Evolutionary conservation across 2,797 vertebrate species (phyloP).

Genomic region (Strix occidentalis): DNA sequence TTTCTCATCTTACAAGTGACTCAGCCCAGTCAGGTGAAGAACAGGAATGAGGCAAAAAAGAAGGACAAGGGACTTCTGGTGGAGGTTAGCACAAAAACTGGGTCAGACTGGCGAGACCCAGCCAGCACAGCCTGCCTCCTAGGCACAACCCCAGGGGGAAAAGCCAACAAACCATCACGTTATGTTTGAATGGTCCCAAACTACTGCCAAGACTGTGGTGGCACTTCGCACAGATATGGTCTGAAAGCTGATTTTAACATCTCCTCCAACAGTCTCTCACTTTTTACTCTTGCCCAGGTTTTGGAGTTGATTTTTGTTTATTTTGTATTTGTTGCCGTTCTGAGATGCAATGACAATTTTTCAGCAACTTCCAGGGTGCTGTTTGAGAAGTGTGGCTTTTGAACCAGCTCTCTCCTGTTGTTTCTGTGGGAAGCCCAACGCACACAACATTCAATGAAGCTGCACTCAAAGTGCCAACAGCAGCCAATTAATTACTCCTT

Average conservation of each 20-base stretch:
- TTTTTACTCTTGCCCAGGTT: neutral
- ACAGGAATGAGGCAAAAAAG: neutral
- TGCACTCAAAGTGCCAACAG: neutral
- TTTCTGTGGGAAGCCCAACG: neutral
- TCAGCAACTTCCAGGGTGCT: neutral
- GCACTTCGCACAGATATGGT: neutral
- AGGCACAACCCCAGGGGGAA: neutral
- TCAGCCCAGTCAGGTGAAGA: neutral
- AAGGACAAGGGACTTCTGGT: neutral
- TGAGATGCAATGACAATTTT: neutral
- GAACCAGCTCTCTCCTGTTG: neutral
- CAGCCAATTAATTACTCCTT: neutral
- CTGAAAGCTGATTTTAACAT: neutral
- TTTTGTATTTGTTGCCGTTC: neutral
- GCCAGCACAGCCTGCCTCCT: neutral
- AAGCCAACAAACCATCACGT: neutral
- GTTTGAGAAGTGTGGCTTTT: rapidly evolving
- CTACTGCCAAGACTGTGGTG: rapidly evolving
- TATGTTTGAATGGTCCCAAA: rapidly evolving
- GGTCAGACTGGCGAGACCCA: neutral
- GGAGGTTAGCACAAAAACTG: neutral
- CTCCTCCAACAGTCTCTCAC: neutral
- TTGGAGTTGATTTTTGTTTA: neutral
- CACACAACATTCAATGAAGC: neutral
- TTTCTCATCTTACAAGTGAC: neutral